phyloP scores from a whole-genome alignment of 2,888 invertebrate genomes.

The Melangyna quadrimaculata region DNA sequence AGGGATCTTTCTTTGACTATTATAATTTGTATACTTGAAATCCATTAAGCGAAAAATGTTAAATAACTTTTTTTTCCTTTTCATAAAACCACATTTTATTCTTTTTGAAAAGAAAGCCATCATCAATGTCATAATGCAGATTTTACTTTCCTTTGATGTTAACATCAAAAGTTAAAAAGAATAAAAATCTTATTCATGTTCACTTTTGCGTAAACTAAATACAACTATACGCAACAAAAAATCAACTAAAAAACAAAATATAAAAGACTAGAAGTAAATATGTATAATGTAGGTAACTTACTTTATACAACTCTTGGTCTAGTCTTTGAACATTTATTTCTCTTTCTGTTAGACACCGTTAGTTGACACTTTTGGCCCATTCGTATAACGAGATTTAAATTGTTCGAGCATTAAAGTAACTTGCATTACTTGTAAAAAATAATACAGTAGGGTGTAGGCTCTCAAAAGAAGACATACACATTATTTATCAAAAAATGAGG shows the following conservation, averaged over 20 bases:
- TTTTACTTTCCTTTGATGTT: slow-evolving; percentile 20
- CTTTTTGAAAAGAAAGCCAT: background rate
- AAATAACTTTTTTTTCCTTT: background rate
- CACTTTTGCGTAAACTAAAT: slow-evolving; percentile 29
- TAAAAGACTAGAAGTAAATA: no score
- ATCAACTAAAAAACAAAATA: background rate
- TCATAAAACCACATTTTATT: background rate
- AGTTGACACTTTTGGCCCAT: slow-evolving; percentile 43
- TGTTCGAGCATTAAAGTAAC: slow-evolving; percentile 13
- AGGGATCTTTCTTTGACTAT: background rate
- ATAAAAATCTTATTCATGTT: slow-evolving; percentile 25
- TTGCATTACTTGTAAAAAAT: background rate
- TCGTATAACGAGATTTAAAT: slow-evolving; percentile 48
- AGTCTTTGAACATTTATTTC: slow-evolving; percentile 18
- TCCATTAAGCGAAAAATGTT: background rate
- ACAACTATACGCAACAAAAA: slow-evolving; percentile 13
- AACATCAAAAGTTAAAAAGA: slow-evolving; percentile 8
- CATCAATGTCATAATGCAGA: background rate
- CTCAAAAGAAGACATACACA: background rate
- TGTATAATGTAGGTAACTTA: no score
- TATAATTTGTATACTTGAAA: background rate
- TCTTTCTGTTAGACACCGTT: slow-evolving; percentile 20
- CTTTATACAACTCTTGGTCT: background rate
- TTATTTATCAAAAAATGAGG: no score
- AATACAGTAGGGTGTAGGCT: background rate